A percentile compares a stretch with the other conserved stretches of the same genome.
phyloP scores from a whole-genome alignment of 2,888 invertebrate genomes.

The Latheticus oryzae region DNA sequence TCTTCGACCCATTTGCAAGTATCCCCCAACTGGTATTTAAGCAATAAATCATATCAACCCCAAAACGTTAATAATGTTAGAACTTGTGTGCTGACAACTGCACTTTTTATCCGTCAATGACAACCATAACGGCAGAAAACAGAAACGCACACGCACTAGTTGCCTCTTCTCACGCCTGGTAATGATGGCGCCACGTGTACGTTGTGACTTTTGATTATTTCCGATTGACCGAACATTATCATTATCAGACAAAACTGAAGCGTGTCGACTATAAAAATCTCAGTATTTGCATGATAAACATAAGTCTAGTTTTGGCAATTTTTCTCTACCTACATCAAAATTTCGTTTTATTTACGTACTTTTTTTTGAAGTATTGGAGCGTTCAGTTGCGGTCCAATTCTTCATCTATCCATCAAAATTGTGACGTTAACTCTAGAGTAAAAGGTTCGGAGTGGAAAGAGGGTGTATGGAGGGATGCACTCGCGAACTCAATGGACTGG shows the following conservation, averaged over 20 bases:
- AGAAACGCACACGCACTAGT: conserved; percentile 28
- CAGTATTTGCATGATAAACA: conserved; percentile 54
- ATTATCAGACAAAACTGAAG: conserved; percentile 52
- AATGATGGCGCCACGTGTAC: conserved; percentile 64
- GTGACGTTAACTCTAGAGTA: conserved; percentile 8
- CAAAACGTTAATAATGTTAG: conserved; percentile 28
- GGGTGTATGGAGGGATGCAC: conserved; percentile 38
- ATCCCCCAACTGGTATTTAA: too few species aligned
- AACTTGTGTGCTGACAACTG: conserved; percentile 46
- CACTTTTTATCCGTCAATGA: conserved; percentile 48
- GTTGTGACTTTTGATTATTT: conserved; percentile 59
- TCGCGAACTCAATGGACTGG: conserved; percentile 55
- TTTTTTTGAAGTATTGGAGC: conserved; percentile 2
- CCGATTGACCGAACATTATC: conserved; percentile 58
- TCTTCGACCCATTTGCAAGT: too few species aligned
- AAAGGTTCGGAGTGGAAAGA: too few species aligned
- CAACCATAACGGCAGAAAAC: conserved; percentile 41
- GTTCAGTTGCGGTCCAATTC: conserved; percentile 16
- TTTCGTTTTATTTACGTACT: background rate
- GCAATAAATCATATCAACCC: conserved; percentile 46
- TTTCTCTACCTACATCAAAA: background rate
- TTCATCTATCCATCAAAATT: conserved; percentile 32
- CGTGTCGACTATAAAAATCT: conserved; percentile 51
- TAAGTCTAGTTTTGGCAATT: conserved; percentile 3
- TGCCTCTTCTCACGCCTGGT: conserved; percentile 64